A percentile compares a stretch with the other conserved stretches of the same genome.
Evolutionary conservation across 2,113 vertebrate species (phyloP).

Genomic region (Pungitius pungitius): DNA sequence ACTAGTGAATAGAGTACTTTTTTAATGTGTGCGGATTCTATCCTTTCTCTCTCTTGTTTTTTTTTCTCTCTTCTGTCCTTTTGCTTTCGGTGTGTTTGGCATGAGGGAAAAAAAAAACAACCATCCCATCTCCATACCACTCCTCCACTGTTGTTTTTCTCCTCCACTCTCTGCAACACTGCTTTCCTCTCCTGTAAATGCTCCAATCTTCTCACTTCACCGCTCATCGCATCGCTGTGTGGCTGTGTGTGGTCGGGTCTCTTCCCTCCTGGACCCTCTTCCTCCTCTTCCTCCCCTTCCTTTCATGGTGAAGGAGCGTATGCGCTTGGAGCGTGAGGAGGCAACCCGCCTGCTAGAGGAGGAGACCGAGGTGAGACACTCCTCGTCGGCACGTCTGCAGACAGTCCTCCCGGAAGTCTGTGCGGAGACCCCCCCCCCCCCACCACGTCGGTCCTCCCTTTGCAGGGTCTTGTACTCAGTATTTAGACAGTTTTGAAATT

Average conservation of each 20-base stretch:
- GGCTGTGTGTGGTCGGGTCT: slow-evolving; percentile 65
- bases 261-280: slow-evolving; percentile 35
- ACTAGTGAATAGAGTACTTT: slow-evolving; percentile 65
- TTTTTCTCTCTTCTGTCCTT: slow-evolving; percentile 43
- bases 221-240: slow-evolving; percentile 56
- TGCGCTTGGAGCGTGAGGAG: slow-evolving; percentile 89
- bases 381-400: slow-evolving; percentile 49
- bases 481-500: not conserved
- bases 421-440: slow-evolving; percentile 11
- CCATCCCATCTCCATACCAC: slow-evolving; percentile 53
- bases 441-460: not conserved
- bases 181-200: slow-evolving; percentile 23
- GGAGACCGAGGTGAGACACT: slow-evolving; percentile 88
- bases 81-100: slow-evolving; percentile 64
- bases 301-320: slow-evolving; percentile 85
- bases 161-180: slow-evolving; percentile 14
- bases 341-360: slow-evolving; percentile 87
- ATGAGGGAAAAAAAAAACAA: slow-evolving; percentile 30
- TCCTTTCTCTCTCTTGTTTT: slow-evolving; percentile 61
- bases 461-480: not conserved
- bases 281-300: slow-evolving; percentile 38
- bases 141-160: slow-evolving; percentile 5
- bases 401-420: slow-evolving; percentile 26
- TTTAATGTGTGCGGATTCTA: slow-evolving; percentile 81
- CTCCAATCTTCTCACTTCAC: slow-evolving; percentile 22